Base-by-base conservation (phyloP, 2,113 vertebrate genomes). In the Aix galericulata region DNA sequence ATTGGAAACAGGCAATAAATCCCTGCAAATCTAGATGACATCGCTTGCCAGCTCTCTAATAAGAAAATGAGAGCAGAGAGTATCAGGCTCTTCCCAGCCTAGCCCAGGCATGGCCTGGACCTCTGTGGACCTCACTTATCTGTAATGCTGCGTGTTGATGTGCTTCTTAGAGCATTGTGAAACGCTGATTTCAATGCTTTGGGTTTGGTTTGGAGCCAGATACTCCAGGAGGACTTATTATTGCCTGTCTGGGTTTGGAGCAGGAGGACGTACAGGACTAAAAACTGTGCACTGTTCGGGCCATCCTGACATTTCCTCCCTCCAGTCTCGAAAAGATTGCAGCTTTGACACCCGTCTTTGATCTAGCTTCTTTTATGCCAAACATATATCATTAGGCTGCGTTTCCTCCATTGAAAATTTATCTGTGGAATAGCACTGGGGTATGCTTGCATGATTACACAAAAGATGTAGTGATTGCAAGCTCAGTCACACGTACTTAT, bases 271-370 rank as follows among this genome's bases (percentile, higher is more conserved):
- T 13, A 46, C 29, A 17, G n/a, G 40, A 74, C 69, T 68, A 22
- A 84, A 69, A 91, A 90, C 44, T 56, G 50, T 34, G 8, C 11
- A 21, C 32, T 23, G 20, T 68, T 89, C 40, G 64, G 62, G 60
- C 60, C 79, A 56, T 81, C 40, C 60, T 95, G 85, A 71, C 40
- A 56, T 78, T 91, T 81, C 44, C 53, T 89, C 63, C 44, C 29
- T 82, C 38, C 53, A 46, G 12, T 89, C 44, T 79, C 15, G 44
- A 86, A 86, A 85, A 73, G 58, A 64, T 58, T 86, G 77, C 67
- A 69, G 67, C 40, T 90, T 93, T 91, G 88, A 71, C 82, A 86
- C 14, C 14, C 7, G 34, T 50, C 86, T 95, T 91, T 88, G 87
- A 93, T 87, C 22, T 60, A 74, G 36, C 63, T 91, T 84, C 53